Evolutionary conservation across 2,113 vertebrate genomes (phyloP).

Genomic region (Junco hyemalis): DNA sequence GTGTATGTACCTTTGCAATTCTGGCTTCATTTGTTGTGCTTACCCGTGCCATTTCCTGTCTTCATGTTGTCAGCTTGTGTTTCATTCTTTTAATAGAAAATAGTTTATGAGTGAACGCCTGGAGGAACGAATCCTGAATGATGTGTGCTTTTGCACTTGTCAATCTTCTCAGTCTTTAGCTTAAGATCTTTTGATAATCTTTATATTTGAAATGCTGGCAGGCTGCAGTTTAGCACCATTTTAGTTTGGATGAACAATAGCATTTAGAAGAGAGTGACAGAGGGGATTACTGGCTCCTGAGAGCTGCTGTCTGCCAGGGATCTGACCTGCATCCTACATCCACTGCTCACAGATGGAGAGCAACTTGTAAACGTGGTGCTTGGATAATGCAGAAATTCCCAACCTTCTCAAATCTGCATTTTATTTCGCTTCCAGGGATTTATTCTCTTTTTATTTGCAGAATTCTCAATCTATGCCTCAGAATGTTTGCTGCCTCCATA

Average conservation of each 20-base stretch:
- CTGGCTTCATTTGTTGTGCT: conserved; percentile 39
- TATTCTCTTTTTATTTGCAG: neutral
- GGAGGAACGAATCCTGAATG: conserved; percentile 20
- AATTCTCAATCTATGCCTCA: neutral
- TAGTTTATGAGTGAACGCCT: neutral
- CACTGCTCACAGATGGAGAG: neutral
- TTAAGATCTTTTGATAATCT: conserved; percentile 43
- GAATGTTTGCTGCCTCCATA: neutral
- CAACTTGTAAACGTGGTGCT: neutral
- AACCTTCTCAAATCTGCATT: neutral
- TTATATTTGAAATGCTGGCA: conserved; percentile 22
- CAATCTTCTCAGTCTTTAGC: conserved; percentile 47
- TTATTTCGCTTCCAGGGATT: neutral
- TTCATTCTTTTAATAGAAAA: conserved; percentile 57
- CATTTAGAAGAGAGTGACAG: neutral
- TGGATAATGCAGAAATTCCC: neutral
- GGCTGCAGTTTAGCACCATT: neutral
- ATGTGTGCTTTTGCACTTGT: conserved; percentile 60
- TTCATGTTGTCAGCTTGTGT: conserved; percentile 18
- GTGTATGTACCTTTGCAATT: neutral
- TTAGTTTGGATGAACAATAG: conserved; percentile 22
- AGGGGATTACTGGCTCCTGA: neutral
- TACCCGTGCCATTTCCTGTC: neutral
- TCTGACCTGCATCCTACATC: neutral
- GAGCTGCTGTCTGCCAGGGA: neutral